phyloP scores from a whole-genome alignment of 2,797 vertebrate species.

The Urosaurus nigricauda region DNA sequence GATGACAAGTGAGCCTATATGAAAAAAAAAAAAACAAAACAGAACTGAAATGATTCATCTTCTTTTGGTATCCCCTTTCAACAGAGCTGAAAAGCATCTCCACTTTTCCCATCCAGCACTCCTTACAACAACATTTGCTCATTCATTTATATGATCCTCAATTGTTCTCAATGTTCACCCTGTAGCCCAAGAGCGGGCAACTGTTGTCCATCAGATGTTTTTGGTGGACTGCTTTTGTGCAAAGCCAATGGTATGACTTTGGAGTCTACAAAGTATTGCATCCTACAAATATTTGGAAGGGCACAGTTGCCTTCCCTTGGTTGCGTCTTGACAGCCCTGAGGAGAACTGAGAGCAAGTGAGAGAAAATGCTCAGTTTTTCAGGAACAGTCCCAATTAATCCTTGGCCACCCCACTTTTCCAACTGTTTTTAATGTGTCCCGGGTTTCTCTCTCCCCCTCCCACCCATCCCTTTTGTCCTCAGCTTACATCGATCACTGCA shows the following conservation, averaged over 20 bases:
- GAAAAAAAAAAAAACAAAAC: too few relatives aligned
- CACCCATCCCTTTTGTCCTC: too few relatives aligned
- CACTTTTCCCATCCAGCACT: background rate
- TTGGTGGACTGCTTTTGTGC: too few relatives aligned
- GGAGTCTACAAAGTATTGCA: too few relatives aligned
- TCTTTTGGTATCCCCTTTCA: background rate
- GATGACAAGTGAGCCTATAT: background rate
- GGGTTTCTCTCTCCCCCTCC: too few relatives aligned
- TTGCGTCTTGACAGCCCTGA: background rate
- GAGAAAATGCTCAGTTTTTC: background rate
- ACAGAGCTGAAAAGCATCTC: background rate
- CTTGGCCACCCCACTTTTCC: too few relatives aligned
- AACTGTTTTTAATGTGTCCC: too few relatives aligned
- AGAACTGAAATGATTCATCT: background rate
- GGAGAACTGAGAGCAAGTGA: too few relatives aligned
- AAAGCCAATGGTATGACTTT: too few relatives aligned
- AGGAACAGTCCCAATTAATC: slow-evolving; percentile 2
- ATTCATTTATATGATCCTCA: background rate
- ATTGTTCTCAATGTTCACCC: background rate
- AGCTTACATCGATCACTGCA: too few relatives aligned
- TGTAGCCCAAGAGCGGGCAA: background rate
- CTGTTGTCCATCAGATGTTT: too few relatives aligned
- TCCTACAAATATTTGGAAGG: too few relatives aligned
- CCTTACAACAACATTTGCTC: background rate
- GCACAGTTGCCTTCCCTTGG: background rate